phyloP scores from a whole-genome alignment of 2,113 vertebrate genomes.

The Brachyhypopomus gauderio region DNA sequence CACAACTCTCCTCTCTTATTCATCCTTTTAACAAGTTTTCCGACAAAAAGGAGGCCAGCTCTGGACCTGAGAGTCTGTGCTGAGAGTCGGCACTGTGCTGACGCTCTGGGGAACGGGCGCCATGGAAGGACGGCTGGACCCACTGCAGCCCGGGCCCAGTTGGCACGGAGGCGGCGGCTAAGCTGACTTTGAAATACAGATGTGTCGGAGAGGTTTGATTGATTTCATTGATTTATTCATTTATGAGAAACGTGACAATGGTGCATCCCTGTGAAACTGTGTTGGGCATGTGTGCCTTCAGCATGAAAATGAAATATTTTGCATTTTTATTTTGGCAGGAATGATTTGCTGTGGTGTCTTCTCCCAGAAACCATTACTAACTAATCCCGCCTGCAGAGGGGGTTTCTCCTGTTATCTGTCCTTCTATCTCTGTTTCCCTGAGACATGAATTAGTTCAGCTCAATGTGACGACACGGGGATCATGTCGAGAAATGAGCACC shows the following conservation, averaged over 20 bases:
- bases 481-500: not conserved
- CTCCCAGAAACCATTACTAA: not conserved
- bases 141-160: conserved; percentile 9
- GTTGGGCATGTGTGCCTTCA: conserved; percentile 23
- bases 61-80: conserved; percentile 12
- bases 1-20: conserved; percentile 42
- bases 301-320: conserved; percentile 13
- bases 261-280: conserved; percentile 16
- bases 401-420: conserved; percentile 31
- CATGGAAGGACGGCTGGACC: conserved; percentile 19
- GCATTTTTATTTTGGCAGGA: not conserved
- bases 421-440: conserved; percentile 20
- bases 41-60: conserved; percentile 39
- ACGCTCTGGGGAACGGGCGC: conserved; percentile 21
- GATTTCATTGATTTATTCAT: not conserved
- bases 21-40: conserved; percentile 49
- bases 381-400: not conserved
- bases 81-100: conserved; percentile 29
- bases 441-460: conserved; percentile 18
- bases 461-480: conserved; percentile 9
- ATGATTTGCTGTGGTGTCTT: conserved; percentile 1
- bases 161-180: not conserved
- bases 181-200: conserved; percentile 19
- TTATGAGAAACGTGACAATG: conserved; percentile 1
- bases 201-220: not conserved